Evolutionary conservation across 2,797 vertebrate genomes (phyloP).

Genomic region (Tamandua tetradactyla): DNA sequence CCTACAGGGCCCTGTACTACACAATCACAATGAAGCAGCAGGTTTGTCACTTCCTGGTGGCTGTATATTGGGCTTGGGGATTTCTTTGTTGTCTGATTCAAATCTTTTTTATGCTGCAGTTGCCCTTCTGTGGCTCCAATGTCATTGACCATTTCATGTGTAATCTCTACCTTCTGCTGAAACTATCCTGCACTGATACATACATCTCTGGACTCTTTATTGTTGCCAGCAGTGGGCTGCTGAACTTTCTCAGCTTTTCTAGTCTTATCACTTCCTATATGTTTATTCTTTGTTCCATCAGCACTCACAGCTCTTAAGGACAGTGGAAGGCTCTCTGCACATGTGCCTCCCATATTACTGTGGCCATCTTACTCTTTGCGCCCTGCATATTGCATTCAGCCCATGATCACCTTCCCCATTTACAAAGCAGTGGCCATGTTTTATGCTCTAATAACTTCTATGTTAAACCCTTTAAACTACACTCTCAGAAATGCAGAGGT

Average conservation of each 20-base stretch:
- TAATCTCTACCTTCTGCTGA: neutral
- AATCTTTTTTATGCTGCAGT: neutral
- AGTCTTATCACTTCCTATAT: neutral
- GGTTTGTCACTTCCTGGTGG: neutral
- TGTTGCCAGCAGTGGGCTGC: neutral
- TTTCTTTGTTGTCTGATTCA: neutral
- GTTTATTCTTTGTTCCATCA: neutral
- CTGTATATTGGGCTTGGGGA: neutral
- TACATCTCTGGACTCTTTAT: neutral
- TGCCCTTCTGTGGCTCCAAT: slow-evolving; percentile 31
- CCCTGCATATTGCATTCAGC: too few relatives aligned
- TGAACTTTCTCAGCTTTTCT: neutral
- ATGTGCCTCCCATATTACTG: too few relatives aligned
- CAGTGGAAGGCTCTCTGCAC: too few relatives aligned
- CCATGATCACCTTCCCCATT: too few relatives aligned
- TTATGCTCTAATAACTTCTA: too few relatives aligned
- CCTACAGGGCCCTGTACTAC: slow-evolving; percentile 48
- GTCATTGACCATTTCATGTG: neutral
- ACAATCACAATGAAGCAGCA: neutral
- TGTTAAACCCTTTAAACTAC: too few relatives aligned
- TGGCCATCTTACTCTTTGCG: too few relatives aligned
- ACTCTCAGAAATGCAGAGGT: too few relatives aligned
- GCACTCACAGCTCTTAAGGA: too few relatives aligned
- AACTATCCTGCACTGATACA: neutral
- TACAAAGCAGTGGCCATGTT: too few relatives aligned